These are phyloP conservation scores for Julus scandinavius DNA, from an alignment of 2,888 invertebrate species.

Conservation along the genomic window DNA sequence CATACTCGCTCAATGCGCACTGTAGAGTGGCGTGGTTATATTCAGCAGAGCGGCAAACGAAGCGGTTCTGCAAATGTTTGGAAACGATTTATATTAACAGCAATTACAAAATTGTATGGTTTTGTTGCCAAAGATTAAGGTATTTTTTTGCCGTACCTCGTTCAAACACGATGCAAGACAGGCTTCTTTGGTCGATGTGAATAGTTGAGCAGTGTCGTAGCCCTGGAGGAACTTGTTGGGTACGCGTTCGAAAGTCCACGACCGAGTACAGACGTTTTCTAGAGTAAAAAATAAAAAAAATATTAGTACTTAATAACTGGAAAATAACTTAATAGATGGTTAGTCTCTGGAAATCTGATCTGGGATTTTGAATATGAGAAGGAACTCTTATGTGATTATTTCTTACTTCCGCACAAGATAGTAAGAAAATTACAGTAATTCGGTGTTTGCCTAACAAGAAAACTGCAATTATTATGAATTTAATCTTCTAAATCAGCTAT, in stretches of 20 bases:
- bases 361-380: too few relatives aligned
- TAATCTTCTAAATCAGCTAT: too few relatives aligned
- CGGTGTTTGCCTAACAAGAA: too few relatives aligned
- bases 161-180: conserved; percentile 92
- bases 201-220: conserved; percentile 89
- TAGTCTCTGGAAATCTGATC: too few relatives aligned
- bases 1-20: conserved; percentile 90
- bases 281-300: conserved; percentile 69
- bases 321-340: too few relatives aligned
- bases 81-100: conserved; percentile 10
- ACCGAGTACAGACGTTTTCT: conserved; percentile 83
- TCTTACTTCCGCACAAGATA: too few relatives aligned
- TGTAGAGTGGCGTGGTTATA: conserved; percentile 93
- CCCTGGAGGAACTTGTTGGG: conserved; percentile 92
- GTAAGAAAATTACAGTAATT: too few relatives aligned
- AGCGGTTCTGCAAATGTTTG: conserved; percentile 76
- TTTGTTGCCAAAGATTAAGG: background rate
- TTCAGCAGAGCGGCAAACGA: conserved; percentile 90
- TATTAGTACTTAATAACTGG: background rate
- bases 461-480: too few relatives aligned
- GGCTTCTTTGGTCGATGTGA: conserved; percentile 93
- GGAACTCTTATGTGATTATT: too few relatives aligned
- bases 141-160: conserved; percentile 72
- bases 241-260: conserved; percentile 93
- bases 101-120: background rate